Conservation (phyloP, 2,888 invertebrate species). For the Watsonalla cultraria region DNA sequence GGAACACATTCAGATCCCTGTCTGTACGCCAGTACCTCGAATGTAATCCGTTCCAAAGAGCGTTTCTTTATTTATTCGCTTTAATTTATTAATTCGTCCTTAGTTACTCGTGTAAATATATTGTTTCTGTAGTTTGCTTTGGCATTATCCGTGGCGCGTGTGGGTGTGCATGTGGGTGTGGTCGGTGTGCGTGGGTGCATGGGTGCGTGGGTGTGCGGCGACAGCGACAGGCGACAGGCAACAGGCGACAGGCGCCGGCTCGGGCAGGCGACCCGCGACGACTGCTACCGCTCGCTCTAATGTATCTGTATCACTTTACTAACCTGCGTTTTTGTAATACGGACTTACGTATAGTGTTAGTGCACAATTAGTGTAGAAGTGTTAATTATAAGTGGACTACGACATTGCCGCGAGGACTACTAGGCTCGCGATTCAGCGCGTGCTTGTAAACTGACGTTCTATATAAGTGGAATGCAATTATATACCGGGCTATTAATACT, state of each 20-base stretch:
- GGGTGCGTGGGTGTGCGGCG: constrained; percentile 21
- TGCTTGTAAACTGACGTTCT: constrained; percentile 1
- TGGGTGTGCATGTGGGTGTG: constrained; percentile 18
- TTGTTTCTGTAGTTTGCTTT: constrained; percentile 30
- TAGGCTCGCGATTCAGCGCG: constrained; percentile 1
- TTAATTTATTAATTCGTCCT: constrained; percentile 52
- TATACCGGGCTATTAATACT: constrained; percentile 44
- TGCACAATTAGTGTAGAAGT: constrained; percentile 54
- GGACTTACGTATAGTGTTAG: constrained; percentile 45
- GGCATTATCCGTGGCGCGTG: constrained; percentile 17
- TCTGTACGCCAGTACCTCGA: constrained; percentile 45
- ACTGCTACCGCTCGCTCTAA: constrained; percentile 36
- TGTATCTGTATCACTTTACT: constrained; percentile 26
- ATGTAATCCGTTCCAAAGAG: constrained; percentile 70
- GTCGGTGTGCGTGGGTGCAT: constrained; percentile 10
- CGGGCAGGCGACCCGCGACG: constrained; percentile 53
- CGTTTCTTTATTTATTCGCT: constrained; percentile 64
- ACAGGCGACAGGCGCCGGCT: constrained; percentile 12
- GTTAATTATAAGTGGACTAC: constrained; percentile 25
- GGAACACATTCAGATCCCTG: constrained; percentile 30
- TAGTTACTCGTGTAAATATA: constrained; percentile 36
- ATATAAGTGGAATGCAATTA: constrained; percentile 14
- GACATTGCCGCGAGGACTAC: constrained; percentile 3
- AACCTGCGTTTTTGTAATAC: constrained; percentile 39
- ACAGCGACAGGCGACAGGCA: constrained; percentile 15